Evolutionary conservation across 2,113 vertebrate genomes (phyloP).

Genomic region (Polypterus senegalus): DNA sequence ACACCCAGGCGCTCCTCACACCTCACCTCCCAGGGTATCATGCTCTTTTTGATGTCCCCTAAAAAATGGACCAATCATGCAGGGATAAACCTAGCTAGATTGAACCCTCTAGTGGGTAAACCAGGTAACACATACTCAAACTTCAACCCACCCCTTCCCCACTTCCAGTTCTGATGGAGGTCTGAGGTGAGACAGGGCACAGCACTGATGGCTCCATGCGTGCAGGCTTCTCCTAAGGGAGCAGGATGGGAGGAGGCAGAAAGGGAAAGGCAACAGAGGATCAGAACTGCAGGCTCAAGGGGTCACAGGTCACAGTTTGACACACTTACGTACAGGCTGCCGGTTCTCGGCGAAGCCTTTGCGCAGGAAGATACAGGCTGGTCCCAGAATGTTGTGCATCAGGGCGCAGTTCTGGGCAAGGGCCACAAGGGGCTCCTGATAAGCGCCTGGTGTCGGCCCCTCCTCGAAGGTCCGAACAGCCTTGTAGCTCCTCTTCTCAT

Average conservation of each 20-base stretch:
- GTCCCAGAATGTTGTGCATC: constrained; percentile 90
- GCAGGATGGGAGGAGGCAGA: neutral
- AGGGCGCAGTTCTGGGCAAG: constrained; percentile 82
- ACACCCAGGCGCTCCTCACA: too few relatives aligned
- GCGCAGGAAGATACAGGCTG: constrained; percentile 94
- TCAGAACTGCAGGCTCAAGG: neutral
- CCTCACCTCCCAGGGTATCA: too few relatives aligned
- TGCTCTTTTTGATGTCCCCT: too few relatives aligned
- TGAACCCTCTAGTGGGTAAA: too few relatives aligned
- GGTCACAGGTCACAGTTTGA: constrained; percentile 24
- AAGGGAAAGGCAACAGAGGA: constrained; percentile 9
- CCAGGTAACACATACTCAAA: too few relatives aligned
- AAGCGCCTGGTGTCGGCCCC: constrained; percentile 52
- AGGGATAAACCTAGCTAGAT: too few relatives aligned
- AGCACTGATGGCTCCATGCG: neutral
- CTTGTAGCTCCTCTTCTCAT: constrained; percentile 83
- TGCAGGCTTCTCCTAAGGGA: neutral
- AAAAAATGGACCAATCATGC: too few relatives aligned
- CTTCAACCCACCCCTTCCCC: too few relatives aligned
- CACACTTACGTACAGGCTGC: constrained; percentile 97
- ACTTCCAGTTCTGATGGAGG: neutral
- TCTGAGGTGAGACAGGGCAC: neutral
- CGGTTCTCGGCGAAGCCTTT: constrained; percentile 94
- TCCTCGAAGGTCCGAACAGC: constrained; percentile 79
- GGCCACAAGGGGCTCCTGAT: constrained; percentile 72